Conservation (phyloP, 2,797 vertebrate genomes). For the Propithecus perrieri region DNA sequence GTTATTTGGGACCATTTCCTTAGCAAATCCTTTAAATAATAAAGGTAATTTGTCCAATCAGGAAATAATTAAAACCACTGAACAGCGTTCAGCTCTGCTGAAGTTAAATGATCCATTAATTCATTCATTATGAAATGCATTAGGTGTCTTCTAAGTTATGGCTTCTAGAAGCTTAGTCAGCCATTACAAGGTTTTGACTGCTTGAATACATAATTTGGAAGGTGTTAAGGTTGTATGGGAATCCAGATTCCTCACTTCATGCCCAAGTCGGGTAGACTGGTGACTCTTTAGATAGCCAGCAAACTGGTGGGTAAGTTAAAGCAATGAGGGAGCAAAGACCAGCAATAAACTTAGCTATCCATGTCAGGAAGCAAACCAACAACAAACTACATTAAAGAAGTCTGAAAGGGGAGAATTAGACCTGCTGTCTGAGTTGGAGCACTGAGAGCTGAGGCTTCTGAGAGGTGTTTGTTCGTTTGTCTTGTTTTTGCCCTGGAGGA, state of each 20-base stretch:
- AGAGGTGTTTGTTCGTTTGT: not conserved
- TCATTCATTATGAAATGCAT: not conserved
- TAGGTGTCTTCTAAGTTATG: not conserved
- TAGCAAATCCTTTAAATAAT: constrained; percentile 3
- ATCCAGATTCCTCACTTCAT: not conserved
- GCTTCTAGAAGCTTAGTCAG: not conserved
- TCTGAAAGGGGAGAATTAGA: not conserved
- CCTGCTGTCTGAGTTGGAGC: not conserved
- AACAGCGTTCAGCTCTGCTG: not conserved
- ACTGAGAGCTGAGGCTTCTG: not conserved
- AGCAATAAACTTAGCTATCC: not conserved
- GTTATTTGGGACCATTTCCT: not conserved
- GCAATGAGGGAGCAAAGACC: not conserved
- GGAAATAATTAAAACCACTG: not conserved
- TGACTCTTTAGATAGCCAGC: not conserved
- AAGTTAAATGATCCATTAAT: constrained; percentile 31
- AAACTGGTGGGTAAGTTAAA: not conserved
- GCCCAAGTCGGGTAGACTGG: not conserved
- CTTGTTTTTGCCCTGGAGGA: not conserved
- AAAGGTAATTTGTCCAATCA: not conserved
- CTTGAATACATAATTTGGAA: constrained; percentile 18
- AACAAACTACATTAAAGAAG: not conserved
- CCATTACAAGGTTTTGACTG: not conserved
- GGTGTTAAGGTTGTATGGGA: not conserved
- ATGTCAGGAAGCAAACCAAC: not conserved